Evolutionary conservation across 1,140 invertebrate genomes (phyloP).

Genomic region (Plutomurus gul): DNA sequence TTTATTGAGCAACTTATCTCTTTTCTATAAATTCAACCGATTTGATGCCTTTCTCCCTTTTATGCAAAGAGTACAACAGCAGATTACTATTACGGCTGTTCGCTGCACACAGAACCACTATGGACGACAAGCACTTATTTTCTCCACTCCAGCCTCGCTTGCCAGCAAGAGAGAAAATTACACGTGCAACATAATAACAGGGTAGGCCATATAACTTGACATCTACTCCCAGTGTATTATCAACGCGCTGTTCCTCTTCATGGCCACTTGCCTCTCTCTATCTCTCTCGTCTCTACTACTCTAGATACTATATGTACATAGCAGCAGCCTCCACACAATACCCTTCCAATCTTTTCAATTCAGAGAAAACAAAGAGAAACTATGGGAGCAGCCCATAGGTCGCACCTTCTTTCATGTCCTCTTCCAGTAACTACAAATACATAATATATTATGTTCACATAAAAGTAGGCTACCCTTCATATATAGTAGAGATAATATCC

Average conservation of each 20-base stretch:
- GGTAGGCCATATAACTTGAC: neutral
- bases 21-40: slow-evolving; percentile 48
- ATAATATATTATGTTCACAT: too few relatives aligned
- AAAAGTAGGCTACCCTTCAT: slow-evolving; percentile 6
- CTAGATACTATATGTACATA: neutral
- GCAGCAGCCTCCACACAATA: neutral
- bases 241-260: neutral
- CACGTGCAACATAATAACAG: neutral
- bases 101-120: neutral
- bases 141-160: neutral
- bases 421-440: neutral
- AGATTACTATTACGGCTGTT: neutral
- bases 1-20: slow-evolving; percentile 51
- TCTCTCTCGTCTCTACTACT: neutral
- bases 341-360: slow-evolving; percentile 2
- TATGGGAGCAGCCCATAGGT: neutral
- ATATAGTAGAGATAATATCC: neutral
- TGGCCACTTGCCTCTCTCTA: neutral
- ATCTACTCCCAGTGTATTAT: neutral
- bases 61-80: neutral
- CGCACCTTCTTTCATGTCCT: neutral
- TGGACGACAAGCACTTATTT: neutral
- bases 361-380: slow-evolving; percentile 1
- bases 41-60: neutral
- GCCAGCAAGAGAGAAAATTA: too few relatives aligned